Conservation (phyloP, 2,888 invertebrate species). For the Heliconius ethilla region DNA sequence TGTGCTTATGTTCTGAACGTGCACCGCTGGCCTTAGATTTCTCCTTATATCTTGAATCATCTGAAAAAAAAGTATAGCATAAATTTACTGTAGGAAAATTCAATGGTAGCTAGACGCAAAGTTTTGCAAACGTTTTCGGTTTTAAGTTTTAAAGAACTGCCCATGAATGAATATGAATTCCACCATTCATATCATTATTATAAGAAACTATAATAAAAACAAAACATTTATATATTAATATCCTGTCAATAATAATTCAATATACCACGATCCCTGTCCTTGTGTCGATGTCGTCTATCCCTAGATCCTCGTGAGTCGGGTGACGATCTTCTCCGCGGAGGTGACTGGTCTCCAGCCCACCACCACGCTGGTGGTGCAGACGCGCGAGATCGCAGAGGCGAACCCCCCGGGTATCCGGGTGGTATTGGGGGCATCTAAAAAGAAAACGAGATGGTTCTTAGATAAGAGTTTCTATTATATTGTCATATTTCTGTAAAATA, state of each 20-base stretch:
- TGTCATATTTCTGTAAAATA: too few relatives aligned
- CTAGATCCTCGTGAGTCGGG: conserved; percentile 68
- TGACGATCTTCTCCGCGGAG: conserved; percentile 67
- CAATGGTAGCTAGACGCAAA: too few relatives aligned
- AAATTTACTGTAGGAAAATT: background rate
- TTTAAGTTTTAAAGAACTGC: too few relatives aligned
- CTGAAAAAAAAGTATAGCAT: conserved; percentile 53
- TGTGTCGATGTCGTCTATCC: conserved; percentile 59
- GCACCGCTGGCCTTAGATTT: conserved; percentile 68
- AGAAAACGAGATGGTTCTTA: background rate
- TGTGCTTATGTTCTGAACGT: conserved; percentile 71
- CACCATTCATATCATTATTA: too few relatives aligned
- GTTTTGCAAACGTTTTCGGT: too few relatives aligned
- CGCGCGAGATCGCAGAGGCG: conserved; percentile 62
- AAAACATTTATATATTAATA: too few relatives aligned
- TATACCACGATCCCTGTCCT: conserved; percentile 60
- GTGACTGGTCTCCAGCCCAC: conserved; percentile 46
- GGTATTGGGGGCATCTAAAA: conserved; percentile 48
- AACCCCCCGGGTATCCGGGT: conserved; percentile 48
- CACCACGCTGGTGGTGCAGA: conserved; percentile 67
- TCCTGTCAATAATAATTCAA: too few relatives aligned
- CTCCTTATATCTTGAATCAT: conserved; percentile 69
- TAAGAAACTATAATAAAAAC: too few relatives aligned
- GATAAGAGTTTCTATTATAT: too few relatives aligned
- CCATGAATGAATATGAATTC: too few relatives aligned